phyloP scores from a whole-genome alignment of 2,113 vertebrate genomes.

The Nycticorax nycticorax region DNA sequence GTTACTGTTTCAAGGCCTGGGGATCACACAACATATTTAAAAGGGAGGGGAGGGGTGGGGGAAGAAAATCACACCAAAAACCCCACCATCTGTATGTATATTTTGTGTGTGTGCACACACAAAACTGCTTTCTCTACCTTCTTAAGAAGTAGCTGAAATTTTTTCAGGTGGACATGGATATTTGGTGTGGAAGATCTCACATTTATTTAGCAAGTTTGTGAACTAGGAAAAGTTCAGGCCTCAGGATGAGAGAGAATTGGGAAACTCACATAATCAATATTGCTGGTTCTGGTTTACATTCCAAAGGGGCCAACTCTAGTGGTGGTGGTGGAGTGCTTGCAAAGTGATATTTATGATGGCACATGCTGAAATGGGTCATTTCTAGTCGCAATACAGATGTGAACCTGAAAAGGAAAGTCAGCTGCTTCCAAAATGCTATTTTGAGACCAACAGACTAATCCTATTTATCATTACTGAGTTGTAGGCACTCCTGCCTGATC shows the following conservation, averaged over 20 bases:
- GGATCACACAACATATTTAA: background rate
- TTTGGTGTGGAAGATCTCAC: background rate
- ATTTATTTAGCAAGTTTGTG: background rate
- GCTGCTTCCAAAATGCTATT: background rate
- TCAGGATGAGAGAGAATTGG: background rate
- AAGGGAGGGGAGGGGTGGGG: no score
- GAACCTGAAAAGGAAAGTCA: background rate
- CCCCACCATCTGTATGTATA: background rate
- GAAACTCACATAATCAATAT: background rate
- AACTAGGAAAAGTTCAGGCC: background rate
- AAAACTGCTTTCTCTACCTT: background rate
- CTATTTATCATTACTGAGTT: background rate
- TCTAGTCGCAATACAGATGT: background rate
- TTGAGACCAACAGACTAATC: background rate
- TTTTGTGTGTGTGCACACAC: background rate
- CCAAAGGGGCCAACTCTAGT: background rate
- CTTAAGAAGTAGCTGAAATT: background rate
- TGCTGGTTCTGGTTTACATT: background rate
- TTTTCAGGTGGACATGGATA: background rate
- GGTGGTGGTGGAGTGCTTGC: background rate
- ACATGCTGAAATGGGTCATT: background rate
- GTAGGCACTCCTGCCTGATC: background rate
- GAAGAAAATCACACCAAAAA: background rate
- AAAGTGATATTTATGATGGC: background rate
- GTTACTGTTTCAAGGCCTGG: background rate